Evolutionary conservation across 1,140 invertebrate genomes (phyloP), one percentile per base, ranked within the genome.

Genomic region (Drosophila busckii): DNA sequence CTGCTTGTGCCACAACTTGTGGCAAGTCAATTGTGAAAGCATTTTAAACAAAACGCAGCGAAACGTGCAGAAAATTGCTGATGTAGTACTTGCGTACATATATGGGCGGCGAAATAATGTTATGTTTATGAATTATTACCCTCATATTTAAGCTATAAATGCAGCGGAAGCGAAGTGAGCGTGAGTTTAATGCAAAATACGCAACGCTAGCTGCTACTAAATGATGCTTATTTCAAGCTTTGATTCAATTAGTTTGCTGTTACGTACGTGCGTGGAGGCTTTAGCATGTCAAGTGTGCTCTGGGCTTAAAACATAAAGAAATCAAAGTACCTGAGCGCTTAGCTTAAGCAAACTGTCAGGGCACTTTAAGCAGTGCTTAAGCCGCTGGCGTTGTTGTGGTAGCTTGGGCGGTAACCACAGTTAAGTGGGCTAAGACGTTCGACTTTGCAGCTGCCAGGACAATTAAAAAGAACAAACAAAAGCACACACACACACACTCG

Each of bases 11-110:
- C 34, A 16, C 13, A 42, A 49, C 15, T n/a, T 22, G 8, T 16
- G 31, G 44, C 46, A 44, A 67, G 61, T 70, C 75, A 82, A 75
- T 75, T 82, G 76, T 83, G 83, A 70, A 82, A 58, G 55, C 65
- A 82, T 82, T 70, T 75, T 83, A 82, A 75, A 70, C 75, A 82
- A 75, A 82, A 82, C 70, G 62, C 75, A 82, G 44, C 58, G 70
- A 70, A 61, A 82, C 75, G 75, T 82, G 75, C 76, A 22, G 48
- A 83, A 82, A 82, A 82, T 83, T 56, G 40, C 35, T 70, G 61
- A 83, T 82, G 31, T 38, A 16, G 19, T 5, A 4, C 20, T 3
- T 15, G 12, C 22, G 6, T 41, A n/a, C 32, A 8, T 17, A 13
- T 38, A 12, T 19, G 34, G 4, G 20, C 35, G 37, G 13, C 16